Evolutionary conservation across 1,140 invertebrate species (phyloP).

Genomic region (Hydropsyche tenuis): DNA sequence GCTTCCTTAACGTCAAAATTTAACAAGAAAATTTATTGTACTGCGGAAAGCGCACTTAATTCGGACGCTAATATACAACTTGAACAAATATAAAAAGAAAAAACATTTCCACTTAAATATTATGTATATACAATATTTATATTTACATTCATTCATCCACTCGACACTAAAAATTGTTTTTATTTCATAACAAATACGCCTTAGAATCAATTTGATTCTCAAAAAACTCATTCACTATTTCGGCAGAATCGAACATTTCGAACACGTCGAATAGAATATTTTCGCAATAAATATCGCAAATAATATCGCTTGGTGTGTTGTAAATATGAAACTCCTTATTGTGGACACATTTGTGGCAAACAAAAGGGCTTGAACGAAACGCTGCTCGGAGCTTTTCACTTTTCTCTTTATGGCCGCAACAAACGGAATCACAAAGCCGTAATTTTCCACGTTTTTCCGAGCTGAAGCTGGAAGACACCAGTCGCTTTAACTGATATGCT

Average conservation of each 20-base stretch:
- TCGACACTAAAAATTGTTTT: too few species aligned
- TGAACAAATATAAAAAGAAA: background rate
- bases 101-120: background rate
- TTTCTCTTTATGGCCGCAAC: slow-evolving; percentile 26
- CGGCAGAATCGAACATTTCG: too few species aligned
- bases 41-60: background rate
- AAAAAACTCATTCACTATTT: too few species aligned
- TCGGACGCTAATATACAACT: background rate
- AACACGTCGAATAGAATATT: too few species aligned
- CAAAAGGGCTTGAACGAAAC: slow-evolving; percentile 21
- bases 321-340: slow-evolving; percentile 22
- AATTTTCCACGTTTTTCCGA: slow-evolving; percentile 36
- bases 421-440: slow-evolving; percentile 36
- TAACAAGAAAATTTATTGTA: background rate
- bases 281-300: too few species aligned
- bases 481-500: background rate
- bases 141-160: too few species aligned
- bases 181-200: too few species aligned
- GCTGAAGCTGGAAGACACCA: too few species aligned
- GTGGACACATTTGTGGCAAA: slow-evolving; percentile 10
- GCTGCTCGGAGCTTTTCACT: slow-evolving; percentile 16
- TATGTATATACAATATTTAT: too few species aligned
- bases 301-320: background rate
- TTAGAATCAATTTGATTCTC: too few species aligned
- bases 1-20: background rate